Evolutionary conservation across 1,140 invertebrate species (phyloP).

Genomic region (Diabrotica virgifera): DNA sequence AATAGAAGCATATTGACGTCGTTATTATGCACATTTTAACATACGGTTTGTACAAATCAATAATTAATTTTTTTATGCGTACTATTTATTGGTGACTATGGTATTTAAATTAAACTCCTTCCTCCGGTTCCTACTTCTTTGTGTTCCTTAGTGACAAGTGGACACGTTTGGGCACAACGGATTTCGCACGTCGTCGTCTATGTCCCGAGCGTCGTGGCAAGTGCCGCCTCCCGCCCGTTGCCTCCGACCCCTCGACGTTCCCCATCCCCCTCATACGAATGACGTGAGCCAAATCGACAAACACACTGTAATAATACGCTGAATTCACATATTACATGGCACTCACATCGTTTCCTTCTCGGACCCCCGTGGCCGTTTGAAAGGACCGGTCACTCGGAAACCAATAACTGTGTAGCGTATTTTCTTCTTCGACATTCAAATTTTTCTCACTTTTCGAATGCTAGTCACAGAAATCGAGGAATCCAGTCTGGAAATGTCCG

Average conservation of each 20-base stretch:
- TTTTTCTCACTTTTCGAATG: neutral
- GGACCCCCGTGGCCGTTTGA: neutral
- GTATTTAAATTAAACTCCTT: neutral
- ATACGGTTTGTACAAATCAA: too few species aligned
- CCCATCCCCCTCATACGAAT: slow-evolving; percentile 15
- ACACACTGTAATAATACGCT: slow-evolving; percentile 34
- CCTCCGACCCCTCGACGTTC: neutral
- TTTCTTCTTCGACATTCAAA: slow-evolving; percentile 19
- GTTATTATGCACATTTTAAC: too few species aligned
- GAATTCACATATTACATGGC: slow-evolving; percentile 35
- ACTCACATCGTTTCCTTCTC: slow-evolving; percentile 19
- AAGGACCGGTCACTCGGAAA: slow-evolving; percentile 33
- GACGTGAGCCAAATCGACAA: slow-evolving; percentile 28
- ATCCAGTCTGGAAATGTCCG: too few species aligned
- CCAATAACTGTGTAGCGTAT: slow-evolving; percentile 29
- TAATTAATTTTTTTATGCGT: too few species aligned
- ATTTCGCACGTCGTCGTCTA: slow-evolving; percentile 23
- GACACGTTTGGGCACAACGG: slow-evolving; percentile 34
- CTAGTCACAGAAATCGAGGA: neutral
- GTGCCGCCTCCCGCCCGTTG: slow-evolving; percentile 15
- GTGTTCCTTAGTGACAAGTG: slow-evolving; percentile 30
- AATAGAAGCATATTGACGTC: too few species aligned
- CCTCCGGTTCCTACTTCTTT: slow-evolving; percentile 10
- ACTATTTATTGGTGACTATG: too few species aligned
- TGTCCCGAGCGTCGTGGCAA: slow-evolving; percentile 20